Conservation (phyloP, 2,113 vertebrate species). For the Ptyas mucosa region DNA sequence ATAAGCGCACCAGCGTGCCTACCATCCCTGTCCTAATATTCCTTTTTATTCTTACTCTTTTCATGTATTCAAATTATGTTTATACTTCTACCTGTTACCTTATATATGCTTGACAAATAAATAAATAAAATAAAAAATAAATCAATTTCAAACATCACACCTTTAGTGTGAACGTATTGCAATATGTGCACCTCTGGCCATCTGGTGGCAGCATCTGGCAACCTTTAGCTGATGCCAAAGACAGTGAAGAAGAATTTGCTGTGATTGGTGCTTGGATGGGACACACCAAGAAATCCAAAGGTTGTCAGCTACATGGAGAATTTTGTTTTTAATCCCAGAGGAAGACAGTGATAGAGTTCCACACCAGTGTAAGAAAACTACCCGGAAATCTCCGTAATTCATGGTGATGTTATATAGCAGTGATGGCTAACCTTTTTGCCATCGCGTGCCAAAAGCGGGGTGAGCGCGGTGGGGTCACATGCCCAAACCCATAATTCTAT, state of each 20-base stretch:
- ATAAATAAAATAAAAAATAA: too few relatives aligned
- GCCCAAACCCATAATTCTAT: too few relatives aligned
- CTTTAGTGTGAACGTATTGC: neutral
- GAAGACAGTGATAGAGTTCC: neutral
- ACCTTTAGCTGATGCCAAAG: neutral
- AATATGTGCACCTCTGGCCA: neutral
- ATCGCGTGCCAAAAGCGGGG: too few relatives aligned
- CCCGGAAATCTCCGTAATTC: neutral
- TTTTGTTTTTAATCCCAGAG: neutral
- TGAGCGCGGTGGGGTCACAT: too few relatives aligned
- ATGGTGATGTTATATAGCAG: too few relatives aligned
- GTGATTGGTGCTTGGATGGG: neutral
- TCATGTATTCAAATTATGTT: too few relatives aligned
- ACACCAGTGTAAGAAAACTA: neutral
- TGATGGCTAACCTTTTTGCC: too few relatives aligned
- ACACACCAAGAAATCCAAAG: neutral
- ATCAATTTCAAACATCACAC: neutral
- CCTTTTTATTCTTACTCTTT: too few relatives aligned
- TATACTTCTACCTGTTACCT: too few relatives aligned
- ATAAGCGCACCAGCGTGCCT: too few relatives aligned
- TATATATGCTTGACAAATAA: too few relatives aligned
- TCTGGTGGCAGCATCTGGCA: neutral
- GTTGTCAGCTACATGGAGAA: neutral
- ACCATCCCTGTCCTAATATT: too few relatives aligned
- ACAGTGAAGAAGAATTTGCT: neutral